Evolutionary conservation across 1,140 invertebrate genomes (phyloP).

Genomic region (Ptiloglossa arizonensis): DNA sequence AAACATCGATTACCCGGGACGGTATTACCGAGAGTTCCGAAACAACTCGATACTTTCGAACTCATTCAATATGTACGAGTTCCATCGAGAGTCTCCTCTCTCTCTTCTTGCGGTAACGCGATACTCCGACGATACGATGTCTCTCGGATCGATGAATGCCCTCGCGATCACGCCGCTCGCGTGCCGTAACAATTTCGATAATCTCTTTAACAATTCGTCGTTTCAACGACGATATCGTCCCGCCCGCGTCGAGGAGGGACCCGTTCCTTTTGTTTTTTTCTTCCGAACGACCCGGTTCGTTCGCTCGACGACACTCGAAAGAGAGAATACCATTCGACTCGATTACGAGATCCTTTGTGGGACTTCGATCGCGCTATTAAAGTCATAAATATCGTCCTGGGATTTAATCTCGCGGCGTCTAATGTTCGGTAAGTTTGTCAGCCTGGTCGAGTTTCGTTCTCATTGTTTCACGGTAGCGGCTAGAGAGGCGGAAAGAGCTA

Average conservation of each 20-base stretch:
- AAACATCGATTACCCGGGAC: neutral
- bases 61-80: neutral
- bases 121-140: too few relatives aligned
- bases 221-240: neutral
- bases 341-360: neutral
- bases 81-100: neutral
- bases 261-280: too few relatives aligned
- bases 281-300: neutral
- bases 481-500: slow-evolving; percentile 29
- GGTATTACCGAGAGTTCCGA: neutral
- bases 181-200: neutral
- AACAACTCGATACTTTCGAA: neutral
- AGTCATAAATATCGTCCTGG: neutral
- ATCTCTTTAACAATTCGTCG: neutral
- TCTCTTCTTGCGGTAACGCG: too few relatives aligned
- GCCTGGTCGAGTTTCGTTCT: neutral
- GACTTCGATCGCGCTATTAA: neutral
- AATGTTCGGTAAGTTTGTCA: neutral
- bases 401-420: neutral
- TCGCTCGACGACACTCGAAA: neutral
- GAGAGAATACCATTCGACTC: neutral
- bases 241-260: too few relatives aligned
- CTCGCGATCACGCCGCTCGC: neutral
- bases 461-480: neutral
- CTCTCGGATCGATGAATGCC: too few relatives aligned